phyloP scores from a whole-genome alignment of 2,888 invertebrate species.

The Cheilosia pagana region DNA sequence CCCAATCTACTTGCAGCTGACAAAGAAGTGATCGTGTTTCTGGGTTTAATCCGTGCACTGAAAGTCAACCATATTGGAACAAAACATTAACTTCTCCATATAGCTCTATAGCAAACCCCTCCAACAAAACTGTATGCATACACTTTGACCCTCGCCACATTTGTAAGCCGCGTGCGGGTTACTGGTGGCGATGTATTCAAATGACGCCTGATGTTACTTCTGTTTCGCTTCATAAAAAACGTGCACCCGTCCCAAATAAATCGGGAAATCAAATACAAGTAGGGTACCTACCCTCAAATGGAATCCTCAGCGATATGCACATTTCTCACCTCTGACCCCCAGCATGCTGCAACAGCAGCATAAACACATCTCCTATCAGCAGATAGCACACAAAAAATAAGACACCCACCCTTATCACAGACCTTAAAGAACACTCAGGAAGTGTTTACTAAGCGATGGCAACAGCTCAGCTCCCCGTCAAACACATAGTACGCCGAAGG shows the following conservation, averaged over 20 bases:
- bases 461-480: constrained; percentile 43
- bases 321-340: constrained; percentile 67
- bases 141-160: constrained; percentile 42
- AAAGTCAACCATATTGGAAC: background rate
- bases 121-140: constrained; percentile 12
- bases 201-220: constrained; percentile 60
- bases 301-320: constrained; percentile 53
- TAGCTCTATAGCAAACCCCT: background rate
- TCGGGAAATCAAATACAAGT: constrained; percentile 48
- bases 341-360: constrained; percentile 47
- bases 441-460: constrained; percentile 38
- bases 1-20: background rate
- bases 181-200: constrained; percentile 57
- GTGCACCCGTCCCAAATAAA: constrained; percentile 52
- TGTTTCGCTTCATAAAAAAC: constrained; percentile 41
- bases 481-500: constrained; percentile 15
- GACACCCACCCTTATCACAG: constrained; percentile 13
- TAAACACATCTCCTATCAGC: constrained; percentile 23
- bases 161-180: constrained; percentile 44
- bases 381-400: constrained; percentile 5
- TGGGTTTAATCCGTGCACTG: background rate
- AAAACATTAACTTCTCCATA: constrained; percentile 2
- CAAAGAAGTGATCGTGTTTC: background rate
- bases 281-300: constrained; percentile 24
- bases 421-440: background rate